These are phyloP conservation scores for Pheosia gnoma DNA, from an alignment of 2,888 invertebrate genomes.

Conservation along the genomic window DNA sequence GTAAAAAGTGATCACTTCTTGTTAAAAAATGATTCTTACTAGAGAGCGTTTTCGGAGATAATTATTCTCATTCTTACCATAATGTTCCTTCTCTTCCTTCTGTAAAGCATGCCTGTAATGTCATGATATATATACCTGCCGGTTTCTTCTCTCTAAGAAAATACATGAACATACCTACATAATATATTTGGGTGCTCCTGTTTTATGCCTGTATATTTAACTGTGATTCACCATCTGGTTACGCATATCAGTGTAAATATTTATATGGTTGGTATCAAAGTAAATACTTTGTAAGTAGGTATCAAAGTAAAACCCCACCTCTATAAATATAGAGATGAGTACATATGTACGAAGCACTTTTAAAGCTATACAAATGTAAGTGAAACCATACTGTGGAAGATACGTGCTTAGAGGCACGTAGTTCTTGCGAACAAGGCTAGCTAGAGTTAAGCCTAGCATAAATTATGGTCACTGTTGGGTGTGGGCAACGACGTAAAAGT, in stretches of 20 bases:
- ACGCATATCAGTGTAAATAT: constrained; percentile 1
- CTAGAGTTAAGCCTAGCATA: neutral
- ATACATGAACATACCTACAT: neutral
- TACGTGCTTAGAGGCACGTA: neutral
- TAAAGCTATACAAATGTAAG: neutral
- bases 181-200: neutral
- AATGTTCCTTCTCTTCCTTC: too few species aligned
- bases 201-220: neutral
- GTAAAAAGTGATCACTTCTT: too few species aligned
- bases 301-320: neutral
- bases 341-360: neutral
- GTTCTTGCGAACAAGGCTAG: neutral
- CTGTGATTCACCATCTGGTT: constrained; percentile 3
- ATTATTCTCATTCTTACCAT: too few species aligned
- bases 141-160: too few species aligned
- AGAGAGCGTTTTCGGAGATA: too few species aligned
- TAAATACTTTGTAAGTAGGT: neutral
- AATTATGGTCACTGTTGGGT: too few species aligned
- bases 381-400: neutral
- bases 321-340: neutral
- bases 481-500: too few species aligned
- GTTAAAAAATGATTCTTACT: too few species aligned
- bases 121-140: too few species aligned
- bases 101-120: too few species aligned
- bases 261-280: neutral